Evolutionary conservation across 2,888 invertebrate genomes (phyloP).

Genomic region (Latrodectus elegans): DNA sequence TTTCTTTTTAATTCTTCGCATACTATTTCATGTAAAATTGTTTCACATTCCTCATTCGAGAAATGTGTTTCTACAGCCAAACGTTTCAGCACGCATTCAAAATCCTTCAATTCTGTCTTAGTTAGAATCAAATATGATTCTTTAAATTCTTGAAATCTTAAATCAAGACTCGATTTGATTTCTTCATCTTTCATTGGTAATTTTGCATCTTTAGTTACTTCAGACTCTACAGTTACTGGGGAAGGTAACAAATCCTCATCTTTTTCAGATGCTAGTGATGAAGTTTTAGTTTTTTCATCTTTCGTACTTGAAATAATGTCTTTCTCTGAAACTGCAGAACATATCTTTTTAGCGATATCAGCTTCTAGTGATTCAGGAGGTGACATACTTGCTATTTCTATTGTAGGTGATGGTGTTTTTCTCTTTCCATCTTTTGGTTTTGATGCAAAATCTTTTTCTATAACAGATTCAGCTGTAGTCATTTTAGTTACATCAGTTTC

Average conservation of each 20-base stretch:
- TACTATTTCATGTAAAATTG: slow-evolving; percentile 17
- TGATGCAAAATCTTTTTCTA: neutral
- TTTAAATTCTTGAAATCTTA: neutral
- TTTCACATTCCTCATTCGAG: slow-evolving; percentile 8
- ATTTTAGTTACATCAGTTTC: neutral
- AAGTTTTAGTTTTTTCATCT: neutral
- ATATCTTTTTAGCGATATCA: neutral
- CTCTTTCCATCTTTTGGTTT: neutral
- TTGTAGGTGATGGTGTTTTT: slow-evolving; percentile 10
- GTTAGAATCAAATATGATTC: neutral
- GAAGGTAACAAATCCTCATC: neutral
- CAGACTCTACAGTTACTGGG: neutral
- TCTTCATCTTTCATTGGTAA: neutral
- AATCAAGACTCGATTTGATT: neutral
- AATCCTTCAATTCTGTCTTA: slow-evolving; percentile 8
- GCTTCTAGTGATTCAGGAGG: neutral
- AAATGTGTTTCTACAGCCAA: slow-evolving; percentile 4
- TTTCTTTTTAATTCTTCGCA: slow-evolving; percentile 16
- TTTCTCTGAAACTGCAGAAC: neutral
- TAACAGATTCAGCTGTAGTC: neutral
- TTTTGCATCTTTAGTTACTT: neutral
- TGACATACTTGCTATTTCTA: neutral
- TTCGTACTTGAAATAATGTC: neutral
- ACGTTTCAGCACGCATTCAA: slow-evolving; percentile 1
- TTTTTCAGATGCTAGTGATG: neutral